Base-by-base conservation (phyloP, 2,113 vertebrate genomes). In the Zosterops pallidus region DNA sequence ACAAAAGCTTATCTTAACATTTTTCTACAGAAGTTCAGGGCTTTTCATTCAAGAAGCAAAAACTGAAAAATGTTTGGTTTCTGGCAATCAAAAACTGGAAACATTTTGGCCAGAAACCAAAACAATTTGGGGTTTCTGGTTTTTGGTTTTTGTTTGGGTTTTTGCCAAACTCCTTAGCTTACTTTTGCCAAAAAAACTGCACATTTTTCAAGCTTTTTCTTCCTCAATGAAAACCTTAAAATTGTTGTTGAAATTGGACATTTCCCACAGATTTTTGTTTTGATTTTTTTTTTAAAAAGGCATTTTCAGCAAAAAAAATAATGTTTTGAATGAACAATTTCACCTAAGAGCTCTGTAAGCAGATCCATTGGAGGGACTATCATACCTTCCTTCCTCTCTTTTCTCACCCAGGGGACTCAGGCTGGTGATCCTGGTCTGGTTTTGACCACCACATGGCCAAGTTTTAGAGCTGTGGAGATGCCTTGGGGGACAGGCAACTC, bases 211-310 rank as follows among this genome's bases (percentile, higher is more conserved):
- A 95, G 83, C 62, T 82, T 96, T 93, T 96, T 86, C 91, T 89
- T 95, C 91, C 80, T 95, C 95, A 95, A 92, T 86, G 95, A 96
- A 96, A 95, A 89, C 86, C 62, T 89, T 49, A 50, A 94, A 91
- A 91, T 91, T 95, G 60, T 89, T 97, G 89, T 84, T 95, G 95
- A 96, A 96, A 96, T 86, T 95, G 94, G 95, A 97, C 91, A 24
- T 95, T 94, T 89, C 89, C 89, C 83, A 79, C 57, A 26, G 80
- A 86, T 33, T 55, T 70, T 42, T 81, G 39, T 11, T 28, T 29
- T 35, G 28, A 21, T 69, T 57, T 84, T 57, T 77, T 50, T 25
- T 49, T 49, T 12, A 11, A 3, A 6, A 80, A 89, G 22, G 12
- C 52, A 71, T 94, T 92, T 93, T 91, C 14, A 0, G 25, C 39